Conservation (phyloP, 2,797 vertebrate species). For the Rallus crepitans region DNA sequence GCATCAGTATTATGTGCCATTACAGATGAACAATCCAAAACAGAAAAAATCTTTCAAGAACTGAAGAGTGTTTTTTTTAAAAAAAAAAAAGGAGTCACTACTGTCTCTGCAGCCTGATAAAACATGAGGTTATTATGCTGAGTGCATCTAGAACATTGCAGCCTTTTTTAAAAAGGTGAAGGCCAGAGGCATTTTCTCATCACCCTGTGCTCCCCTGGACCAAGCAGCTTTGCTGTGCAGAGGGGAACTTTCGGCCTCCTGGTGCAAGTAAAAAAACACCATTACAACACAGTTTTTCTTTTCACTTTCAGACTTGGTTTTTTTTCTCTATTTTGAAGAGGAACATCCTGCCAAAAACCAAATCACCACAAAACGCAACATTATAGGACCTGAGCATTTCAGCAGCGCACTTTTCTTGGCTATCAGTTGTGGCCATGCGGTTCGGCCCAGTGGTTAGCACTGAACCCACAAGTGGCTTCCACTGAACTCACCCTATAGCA, state of each 20-base stretch:
- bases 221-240: neutral
- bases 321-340: constrained; percentile 44
- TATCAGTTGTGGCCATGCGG: neutral
- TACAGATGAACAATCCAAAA: neutral
- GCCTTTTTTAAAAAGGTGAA: constrained; percentile 4
- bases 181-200: constrained; percentile 17
- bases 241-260: neutral
- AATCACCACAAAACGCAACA: constrained; percentile 39
- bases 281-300: neutral
- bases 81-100: neutral
- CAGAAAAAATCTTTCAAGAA: neutral
- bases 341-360: constrained; percentile 52
- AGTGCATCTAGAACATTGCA: constrained; percentile 18
- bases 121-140: neutral
- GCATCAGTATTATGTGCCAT: neutral
- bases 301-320: neutral
- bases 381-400: constrained; percentile 40
- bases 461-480: constrained; percentile 62
- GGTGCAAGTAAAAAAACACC: neutral
- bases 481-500: constrained; percentile 19
- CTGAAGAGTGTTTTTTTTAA: neutral
- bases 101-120: constrained; percentile 53
- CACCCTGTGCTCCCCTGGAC: constrained; percentile 6
- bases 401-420: constrained; percentile 65
- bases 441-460: neutral